Conservation (phyloP, 1,140 invertebrate species). For the Aleiodes sp. region DNA sequence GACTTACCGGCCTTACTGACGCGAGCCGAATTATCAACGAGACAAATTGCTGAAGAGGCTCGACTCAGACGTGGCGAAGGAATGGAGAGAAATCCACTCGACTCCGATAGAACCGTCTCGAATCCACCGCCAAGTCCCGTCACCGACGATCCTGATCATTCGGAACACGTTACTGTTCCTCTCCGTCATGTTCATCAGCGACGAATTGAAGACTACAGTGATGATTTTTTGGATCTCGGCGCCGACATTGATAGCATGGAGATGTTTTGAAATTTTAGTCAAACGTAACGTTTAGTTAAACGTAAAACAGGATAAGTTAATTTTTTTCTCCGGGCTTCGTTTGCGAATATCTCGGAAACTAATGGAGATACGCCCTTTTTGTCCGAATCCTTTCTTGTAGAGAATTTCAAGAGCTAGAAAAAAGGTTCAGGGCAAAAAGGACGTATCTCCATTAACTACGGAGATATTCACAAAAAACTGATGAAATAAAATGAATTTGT, state of each 20-base stretch:
- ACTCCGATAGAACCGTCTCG: conserved; percentile 68
- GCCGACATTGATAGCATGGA: conserved; percentile 76
- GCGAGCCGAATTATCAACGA: conserved; percentile 66
- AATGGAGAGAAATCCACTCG: conserved; percentile 63
- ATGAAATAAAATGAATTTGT: too few relatives aligned
- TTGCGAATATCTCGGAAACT: too few relatives aligned
- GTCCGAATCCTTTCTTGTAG: too few relatives aligned
- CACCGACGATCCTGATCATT: conserved; percentile 76
- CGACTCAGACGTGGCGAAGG: conserved; percentile 62
- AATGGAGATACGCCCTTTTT: too few relatives aligned
- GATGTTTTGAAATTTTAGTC: conserved; percentile 70
- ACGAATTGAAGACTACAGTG: conserved; percentile 66
- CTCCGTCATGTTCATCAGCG: conserved; percentile 60
- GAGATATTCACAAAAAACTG: too few relatives aligned
- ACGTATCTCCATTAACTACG: too few relatives aligned
- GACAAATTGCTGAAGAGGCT: conserved; percentile 64
- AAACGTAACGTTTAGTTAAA: conserved; percentile 40
- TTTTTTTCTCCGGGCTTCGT: too few relatives aligned
- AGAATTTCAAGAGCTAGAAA: too few relatives aligned
- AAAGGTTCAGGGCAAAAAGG: too few relatives aligned
- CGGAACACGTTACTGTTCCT: conserved; percentile 64
- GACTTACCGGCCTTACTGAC: conserved; percentile 70
- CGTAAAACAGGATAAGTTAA: too few relatives aligned
- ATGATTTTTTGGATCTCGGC: conserved; percentile 77
- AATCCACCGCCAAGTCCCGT: conserved; percentile 83